phyloP scores from a whole-genome alignment of 2,797 vertebrate species.

The Adelosebastes latens region DNA sequence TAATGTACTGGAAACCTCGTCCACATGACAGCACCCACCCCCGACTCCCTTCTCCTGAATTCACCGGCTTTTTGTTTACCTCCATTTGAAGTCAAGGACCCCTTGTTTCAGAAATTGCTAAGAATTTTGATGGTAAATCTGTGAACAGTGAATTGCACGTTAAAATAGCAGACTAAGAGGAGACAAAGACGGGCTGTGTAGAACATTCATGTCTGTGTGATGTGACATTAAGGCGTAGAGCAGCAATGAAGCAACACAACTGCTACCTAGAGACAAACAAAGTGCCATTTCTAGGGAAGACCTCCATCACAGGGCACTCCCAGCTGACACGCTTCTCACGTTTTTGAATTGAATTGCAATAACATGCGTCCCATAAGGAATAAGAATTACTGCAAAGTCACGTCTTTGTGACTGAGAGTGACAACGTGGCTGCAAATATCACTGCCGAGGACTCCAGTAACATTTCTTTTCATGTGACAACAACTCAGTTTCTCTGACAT shows the following conservation, averaged over 20 bases:
- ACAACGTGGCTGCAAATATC: not conserved
- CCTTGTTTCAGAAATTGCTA: not conserved
- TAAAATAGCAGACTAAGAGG: conserved; percentile 2
- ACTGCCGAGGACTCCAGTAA: not conserved
- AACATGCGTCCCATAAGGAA: not conserved
- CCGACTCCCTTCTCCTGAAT: too few species aligned
- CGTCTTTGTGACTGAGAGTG: not conserved
- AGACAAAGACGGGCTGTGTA: not conserved
- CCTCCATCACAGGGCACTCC: not conserved
- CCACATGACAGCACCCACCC: not conserved
- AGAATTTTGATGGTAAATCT: not conserved
- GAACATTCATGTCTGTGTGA: not conserved
- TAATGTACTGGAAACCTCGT: not conserved
- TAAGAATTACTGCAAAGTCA: not conserved
- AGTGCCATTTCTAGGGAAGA: not conserved
- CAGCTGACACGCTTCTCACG: not conserved
- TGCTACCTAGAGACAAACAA: not conserved
- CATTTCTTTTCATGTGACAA: not conserved
- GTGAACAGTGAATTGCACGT: not conserved
- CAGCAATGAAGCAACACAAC: not conserved
- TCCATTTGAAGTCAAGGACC: not conserved
- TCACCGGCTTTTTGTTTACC: not conserved
- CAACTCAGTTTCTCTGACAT: not conserved
- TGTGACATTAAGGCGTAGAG: not conserved
- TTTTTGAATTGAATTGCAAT: not conserved